Conservation (phyloP, 2,888 invertebrate genomes). For the Cloeon dipterum region DNA sequence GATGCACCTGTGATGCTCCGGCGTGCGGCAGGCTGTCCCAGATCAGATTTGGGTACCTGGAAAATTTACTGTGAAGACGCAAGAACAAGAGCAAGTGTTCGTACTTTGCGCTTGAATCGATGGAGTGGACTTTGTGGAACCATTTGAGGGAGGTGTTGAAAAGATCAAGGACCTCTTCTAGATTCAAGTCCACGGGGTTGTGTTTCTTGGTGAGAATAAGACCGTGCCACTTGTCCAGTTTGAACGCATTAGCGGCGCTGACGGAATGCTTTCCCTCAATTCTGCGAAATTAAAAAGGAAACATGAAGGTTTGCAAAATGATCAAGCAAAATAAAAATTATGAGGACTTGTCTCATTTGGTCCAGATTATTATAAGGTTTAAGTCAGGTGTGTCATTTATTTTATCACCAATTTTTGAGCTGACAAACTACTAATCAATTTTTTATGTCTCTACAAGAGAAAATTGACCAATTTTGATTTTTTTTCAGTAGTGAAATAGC, state of each 20-base stretch:
- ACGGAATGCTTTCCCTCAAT: constrained; percentile 15
- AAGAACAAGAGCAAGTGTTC: too few relatives aligned
- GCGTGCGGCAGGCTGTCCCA: constrained; percentile 21
- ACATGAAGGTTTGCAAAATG: too few relatives aligned
- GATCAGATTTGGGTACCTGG: constrained; percentile 16
- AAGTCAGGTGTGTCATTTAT: too few relatives aligned
- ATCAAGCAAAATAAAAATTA: too few relatives aligned
- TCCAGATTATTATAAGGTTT: too few relatives aligned
- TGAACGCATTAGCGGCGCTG: constrained; percentile 20
- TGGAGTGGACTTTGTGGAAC: constrained; percentile 14
- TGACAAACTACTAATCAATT: too few relatives aligned
- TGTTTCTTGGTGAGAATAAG: constrained; percentile 17
- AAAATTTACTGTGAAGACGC: too few relatives aligned
- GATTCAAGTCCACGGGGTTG: constrained; percentile 16
- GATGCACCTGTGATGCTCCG: constrained; percentile 23
- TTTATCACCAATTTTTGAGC: not conserved
- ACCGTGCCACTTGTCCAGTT: constrained; percentile 19
- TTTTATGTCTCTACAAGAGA: not conserved
- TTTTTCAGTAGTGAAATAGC: too few relatives aligned
- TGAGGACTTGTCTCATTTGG: too few relatives aligned
- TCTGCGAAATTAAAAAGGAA: too few relatives aligned
- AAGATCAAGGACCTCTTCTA: constrained; percentile 15
- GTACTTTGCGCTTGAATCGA: constrained; percentile 5
- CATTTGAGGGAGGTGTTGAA: constrained; percentile 16
- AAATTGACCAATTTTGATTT: not conserved